A percentile compares a stretch with the other conserved stretches of the same genome.
phyloP scores from a whole-genome alignment of 1,140 invertebrate species.

The Drosophila tani region DNA sequence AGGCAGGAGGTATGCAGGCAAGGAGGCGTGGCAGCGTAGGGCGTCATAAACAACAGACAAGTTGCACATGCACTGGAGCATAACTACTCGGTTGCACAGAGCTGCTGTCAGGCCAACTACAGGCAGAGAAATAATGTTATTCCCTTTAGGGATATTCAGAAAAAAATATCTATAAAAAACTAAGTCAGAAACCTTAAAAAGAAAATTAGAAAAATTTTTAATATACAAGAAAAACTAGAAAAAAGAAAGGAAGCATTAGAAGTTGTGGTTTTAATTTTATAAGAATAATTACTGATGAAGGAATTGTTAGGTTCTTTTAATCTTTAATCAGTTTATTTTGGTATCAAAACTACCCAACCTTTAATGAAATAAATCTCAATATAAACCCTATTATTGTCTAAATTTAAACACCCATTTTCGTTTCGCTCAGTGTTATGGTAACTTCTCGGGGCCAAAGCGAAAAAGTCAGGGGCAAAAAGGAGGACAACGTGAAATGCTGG shows the following conservation, averaged over 20 bases:
- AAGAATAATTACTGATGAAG: no score
- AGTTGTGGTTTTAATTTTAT: no score
- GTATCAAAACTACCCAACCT: no score
- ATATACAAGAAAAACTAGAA: no score
- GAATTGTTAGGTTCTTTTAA: no score
- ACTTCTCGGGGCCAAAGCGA: constrained; percentile 46
- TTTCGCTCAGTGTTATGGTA: constrained; percentile 17
- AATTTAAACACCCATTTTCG: not conserved
- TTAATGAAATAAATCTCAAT: not conserved
- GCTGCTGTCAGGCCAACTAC: constrained; percentile 41
- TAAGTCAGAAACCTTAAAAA: no score
- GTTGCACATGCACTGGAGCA: constrained; percentile 79
- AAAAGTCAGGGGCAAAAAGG: constrained; percentile 58
- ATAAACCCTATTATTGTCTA: not conserved
- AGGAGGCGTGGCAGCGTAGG: constrained; percentile 25
- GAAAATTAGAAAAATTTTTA: no score
- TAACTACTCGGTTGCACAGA: constrained; percentile 63
- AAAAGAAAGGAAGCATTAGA: no score
- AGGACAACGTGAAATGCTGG: constrained; percentile 2
- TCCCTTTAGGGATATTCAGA: not conserved
- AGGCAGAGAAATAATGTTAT: not conserved
- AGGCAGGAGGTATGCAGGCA: not conserved
- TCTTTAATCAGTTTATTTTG: no score
- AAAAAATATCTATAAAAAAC: not conserved
- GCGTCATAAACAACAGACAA: constrained; percentile 82